These are phyloP conservation scores for Zaprionus africanus DNA, from an alignment of 1,140 invertebrate species.

Conservation along the genomic window DNA sequence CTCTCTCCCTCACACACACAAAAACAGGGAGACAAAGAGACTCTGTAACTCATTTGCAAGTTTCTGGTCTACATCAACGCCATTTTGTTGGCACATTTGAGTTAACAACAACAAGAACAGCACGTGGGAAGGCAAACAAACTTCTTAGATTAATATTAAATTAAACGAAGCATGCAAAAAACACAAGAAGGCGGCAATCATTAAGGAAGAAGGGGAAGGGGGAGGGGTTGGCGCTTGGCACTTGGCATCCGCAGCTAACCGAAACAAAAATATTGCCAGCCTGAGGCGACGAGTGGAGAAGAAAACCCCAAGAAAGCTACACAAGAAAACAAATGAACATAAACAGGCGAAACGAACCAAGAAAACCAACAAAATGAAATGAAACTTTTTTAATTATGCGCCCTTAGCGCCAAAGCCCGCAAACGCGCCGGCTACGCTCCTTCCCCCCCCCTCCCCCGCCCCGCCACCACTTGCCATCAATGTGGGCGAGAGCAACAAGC, in stretches of 20 bases:
- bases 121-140: conserved; percentile 71
- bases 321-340: conserved; percentile 83
- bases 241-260: not conserved
- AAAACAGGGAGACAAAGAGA: not conserved
- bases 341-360: conserved; percentile 81
- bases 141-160: conserved; percentile 84
- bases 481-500: conserved; percentile 33
- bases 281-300: conserved; percentile 18
- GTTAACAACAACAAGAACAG: conserved; percentile 26
- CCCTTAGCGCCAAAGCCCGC: conserved; percentile 44
- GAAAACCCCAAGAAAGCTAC: conserved; percentile 75
- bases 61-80: conserved; percentile 28
- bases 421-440: not conserved
- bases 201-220: conserved; percentile 51
- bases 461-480: too few species aligned
- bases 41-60: conserved; percentile 26
- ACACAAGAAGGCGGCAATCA: conserved; percentile 77
- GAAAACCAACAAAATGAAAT: conserved; percentile 84
- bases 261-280: conserved; percentile 40
- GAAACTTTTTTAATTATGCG: conserved; percentile 84
- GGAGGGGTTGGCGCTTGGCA: too few species aligned
- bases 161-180: conserved; percentile 83
- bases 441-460: not conserved
- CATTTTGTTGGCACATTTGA: conserved; percentile 38
- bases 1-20: not conserved